Evolutionary conservation across 2,888 invertebrate genomes (phyloP).

Genomic region (Sinopyrophorus schimmeli): DNA sequence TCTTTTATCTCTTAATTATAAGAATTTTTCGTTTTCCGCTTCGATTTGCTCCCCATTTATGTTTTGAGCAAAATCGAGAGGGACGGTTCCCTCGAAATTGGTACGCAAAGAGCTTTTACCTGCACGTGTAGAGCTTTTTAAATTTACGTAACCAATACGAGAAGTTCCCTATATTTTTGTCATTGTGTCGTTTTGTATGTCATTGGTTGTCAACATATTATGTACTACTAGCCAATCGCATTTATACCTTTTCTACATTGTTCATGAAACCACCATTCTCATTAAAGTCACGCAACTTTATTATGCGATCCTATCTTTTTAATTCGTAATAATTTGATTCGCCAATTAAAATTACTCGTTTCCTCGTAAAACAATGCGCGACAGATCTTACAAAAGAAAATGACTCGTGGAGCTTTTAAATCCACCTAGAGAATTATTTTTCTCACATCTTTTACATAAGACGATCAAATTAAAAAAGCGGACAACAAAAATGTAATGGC

Average conservation of each 20-base stretch:
- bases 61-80: too few species aligned
- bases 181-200: slow-evolving; percentile 39
- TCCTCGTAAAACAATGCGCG: too few species aligned
- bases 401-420: too few species aligned
- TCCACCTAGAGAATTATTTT: too few species aligned
- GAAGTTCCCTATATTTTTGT: slow-evolving; percentile 35
- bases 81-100: too few species aligned
- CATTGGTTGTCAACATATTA: slow-evolving; percentile 52
- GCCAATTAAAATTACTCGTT: neutral
- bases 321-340: too few species aligned
- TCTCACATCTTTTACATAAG: too few species aligned
- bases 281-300: slow-evolving; percentile 49
- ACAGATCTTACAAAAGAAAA: too few species aligned
- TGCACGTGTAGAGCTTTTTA: slow-evolving; percentile 1
- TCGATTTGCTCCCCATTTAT: slow-evolving; percentile 16
- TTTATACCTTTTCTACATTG: slow-evolving; percentile 45
- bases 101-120: too few species aligned
- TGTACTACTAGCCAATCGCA: slow-evolving; percentile 47
- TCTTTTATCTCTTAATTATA: slow-evolving; percentile 15
- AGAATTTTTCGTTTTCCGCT: slow-evolving; percentile 15
- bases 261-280: slow-evolving; percentile 43
- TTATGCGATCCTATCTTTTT: too few species aligned
- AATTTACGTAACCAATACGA: slow-evolving; percentile 10
- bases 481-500: too few species aligned
- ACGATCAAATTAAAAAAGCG: too few species aligned